Evolutionary conservation across 2,113 vertebrate genomes (phyloP), one percentile per base, ranked within the genome.

Genomic region (Lanius ludovicianus): DNA sequence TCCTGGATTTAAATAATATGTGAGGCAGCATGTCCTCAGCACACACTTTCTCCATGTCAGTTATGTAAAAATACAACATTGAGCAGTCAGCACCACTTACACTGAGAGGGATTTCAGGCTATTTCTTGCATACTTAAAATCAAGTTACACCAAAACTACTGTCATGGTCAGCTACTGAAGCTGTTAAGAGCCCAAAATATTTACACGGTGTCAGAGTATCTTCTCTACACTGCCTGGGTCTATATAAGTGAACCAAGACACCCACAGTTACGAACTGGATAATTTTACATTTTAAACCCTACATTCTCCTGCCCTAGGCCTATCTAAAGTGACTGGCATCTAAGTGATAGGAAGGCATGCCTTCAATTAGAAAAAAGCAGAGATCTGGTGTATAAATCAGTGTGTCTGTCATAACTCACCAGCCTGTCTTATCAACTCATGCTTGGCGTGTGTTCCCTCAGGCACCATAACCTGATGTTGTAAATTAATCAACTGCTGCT

Each of bases 401-500:
- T 6, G 44, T 47, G 47, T 70, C 88, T 94, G 77, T 84, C 65
- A 60, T 84, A 60, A 92, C 49, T 94, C 91, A 89, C 53, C 87
- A 79, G 74, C 49, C 69, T 79, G 77, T 73, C 81, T 87, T 64
- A 91, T 50, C 88, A 92, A 37, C 44, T 64, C 79, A 4, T 49
- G 57, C 41, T 75, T 60, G 92, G 79, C 31, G 2, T 64, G 33
- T 35, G 83, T 57, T 95, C 90, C 93, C 90, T 75, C 3, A 74
- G 90, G 93, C 76, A 86, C 59, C 71, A 63, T 11, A 86, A 74
- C 68, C 79, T 46, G 52, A 67, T 41, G 67, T 1, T 80, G 67
- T 52, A 83, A 74, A 91, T 95, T 74, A 63, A 71, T 93, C 93
- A 86, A n/a, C 78, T 74, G 85, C 75, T 89, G 80, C 88, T 81